These are phyloP conservation scores for Struthidea cinerea DNA, from an alignment of 2,113 vertebrate species.

Conservation along the genomic window DNA sequence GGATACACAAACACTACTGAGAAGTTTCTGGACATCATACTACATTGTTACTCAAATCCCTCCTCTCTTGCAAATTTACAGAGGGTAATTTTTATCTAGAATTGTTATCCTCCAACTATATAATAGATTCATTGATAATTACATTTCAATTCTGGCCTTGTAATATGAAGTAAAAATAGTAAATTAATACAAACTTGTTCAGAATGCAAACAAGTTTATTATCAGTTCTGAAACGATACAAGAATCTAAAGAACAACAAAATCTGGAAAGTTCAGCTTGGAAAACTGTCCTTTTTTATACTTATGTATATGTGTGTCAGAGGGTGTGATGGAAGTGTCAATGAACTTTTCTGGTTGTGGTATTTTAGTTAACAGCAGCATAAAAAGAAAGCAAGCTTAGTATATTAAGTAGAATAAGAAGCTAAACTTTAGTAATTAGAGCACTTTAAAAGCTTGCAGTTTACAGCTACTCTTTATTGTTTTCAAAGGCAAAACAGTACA, in stretches of 20 bases:
- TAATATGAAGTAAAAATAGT: neutral
- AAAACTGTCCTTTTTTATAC: neutral
- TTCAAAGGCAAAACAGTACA: neutral
- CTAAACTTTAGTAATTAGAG: neutral
- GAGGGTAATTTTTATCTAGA: neutral
- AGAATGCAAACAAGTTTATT: neutral
- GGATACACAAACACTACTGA: neutral
- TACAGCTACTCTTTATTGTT: neutral
- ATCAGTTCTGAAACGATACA: neutral
- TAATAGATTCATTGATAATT: neutral
- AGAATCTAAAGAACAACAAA: neutral
- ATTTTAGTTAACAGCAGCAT: neutral
- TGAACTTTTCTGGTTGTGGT: neutral
- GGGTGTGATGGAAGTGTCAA: fast-evolving
- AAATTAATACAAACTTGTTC: neutral
- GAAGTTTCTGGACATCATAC: neutral
- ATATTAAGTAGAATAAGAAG: neutral
- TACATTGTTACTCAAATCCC: neutral
- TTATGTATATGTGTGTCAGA: too few species aligned
- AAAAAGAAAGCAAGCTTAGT: neutral
- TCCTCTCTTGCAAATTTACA: neutral
- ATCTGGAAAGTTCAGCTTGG: neutral
- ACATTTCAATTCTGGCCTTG: neutral
- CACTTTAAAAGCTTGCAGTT: neutral
- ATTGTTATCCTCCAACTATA: neutral